phyloP scores from a whole-genome alignment of 2,888 invertebrate genomes.

The Rhamnusium bicolor region DNA sequence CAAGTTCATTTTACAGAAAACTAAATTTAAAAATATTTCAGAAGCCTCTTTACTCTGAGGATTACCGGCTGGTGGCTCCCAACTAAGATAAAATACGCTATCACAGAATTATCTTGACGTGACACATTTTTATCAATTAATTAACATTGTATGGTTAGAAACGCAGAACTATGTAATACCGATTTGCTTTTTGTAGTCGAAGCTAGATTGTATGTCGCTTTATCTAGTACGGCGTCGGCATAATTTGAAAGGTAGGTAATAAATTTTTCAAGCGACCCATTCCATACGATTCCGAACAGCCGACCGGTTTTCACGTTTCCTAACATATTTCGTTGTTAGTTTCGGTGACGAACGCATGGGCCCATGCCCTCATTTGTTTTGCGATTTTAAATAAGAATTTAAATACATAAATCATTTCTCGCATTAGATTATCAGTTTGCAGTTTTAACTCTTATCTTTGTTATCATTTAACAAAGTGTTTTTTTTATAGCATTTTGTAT shows the following conservation, averaged over 20 bases:
- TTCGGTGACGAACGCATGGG: constrained; percentile 26
- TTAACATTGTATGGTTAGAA: too few relatives aligned
- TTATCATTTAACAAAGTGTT: not conserved
- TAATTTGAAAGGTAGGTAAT: not conserved
- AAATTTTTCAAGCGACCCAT: constrained; percentile 1
- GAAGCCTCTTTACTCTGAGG: not conserved
- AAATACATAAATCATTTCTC: not conserved
- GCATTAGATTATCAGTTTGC: constrained; percentile 20
- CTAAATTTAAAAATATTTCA: not conserved
- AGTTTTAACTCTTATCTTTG: not conserved
- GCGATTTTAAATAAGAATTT: constrained; percentile 16
- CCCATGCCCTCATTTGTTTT: not conserved
- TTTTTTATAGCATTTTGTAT: not conserved
- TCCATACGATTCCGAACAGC: not conserved
- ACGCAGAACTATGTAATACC: too few relatives aligned
- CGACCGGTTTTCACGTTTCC: constrained; percentile 25
- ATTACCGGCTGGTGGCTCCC: not conserved
- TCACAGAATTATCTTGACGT: too few relatives aligned
- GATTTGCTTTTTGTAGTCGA: not conserved
- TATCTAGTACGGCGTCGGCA: not conserved
- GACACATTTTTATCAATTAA: not conserved
- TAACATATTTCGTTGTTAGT: constrained; percentile 14
- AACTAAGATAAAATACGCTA: not conserved
- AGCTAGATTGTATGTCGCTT: not conserved
- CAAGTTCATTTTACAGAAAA: not conserved